A percentile compares a stretch with the other conserved stretches of the same genome.
Evolutionary conservation across 2,888 invertebrate genomes (phyloP).

Genomic region (Aleiodes testaceus): DNA sequence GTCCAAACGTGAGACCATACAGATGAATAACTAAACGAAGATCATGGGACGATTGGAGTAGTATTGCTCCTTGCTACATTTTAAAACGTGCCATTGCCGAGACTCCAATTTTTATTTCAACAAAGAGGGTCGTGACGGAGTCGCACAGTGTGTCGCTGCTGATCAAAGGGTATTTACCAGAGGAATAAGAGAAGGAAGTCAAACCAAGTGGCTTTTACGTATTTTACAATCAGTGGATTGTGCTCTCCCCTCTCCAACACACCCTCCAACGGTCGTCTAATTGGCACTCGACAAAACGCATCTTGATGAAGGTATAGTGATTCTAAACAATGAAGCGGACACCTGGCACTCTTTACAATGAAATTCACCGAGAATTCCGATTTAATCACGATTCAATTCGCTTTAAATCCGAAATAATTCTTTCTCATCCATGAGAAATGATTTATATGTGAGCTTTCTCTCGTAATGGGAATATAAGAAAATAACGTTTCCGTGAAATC

Average conservation of each 20-base stretch:
- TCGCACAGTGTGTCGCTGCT: conserved; percentile 21
- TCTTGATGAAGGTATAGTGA: conserved; percentile 56
- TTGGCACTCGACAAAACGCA: conserved; percentile 59
- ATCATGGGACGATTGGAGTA: conserved; percentile 60
- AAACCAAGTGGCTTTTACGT: conserved; percentile 14
- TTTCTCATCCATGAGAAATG: conserved; percentile 1
- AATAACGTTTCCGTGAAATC: conserved; percentile 45
- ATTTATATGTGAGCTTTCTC: conserved; percentile 20
- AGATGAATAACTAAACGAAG: conserved; percentile 16
- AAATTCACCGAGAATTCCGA: conserved; percentile 25
- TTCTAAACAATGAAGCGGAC: conserved; percentile 45
- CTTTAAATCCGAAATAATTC: no score
- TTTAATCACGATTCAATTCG: no score
- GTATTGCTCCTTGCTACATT: conserved; percentile 9
- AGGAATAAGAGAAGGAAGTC: conserved; percentile 19
- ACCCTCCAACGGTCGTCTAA: conserved; percentile 62
- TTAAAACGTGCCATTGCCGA: conserved; percentile 29
- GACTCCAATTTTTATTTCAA: background rate
- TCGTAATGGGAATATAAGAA: conserved; percentile 10
- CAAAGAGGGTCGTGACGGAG: conserved; percentile 18
- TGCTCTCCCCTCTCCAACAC: background rate
- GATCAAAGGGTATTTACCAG: conserved; percentile 19
- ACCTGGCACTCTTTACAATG: conserved; percentile 49
- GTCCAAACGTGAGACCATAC: conserved; percentile 56
- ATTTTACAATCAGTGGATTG: conserved; percentile 4